Conservation (phyloP, 1,140 invertebrate species). For the Leptinotarsa texana region DNA sequence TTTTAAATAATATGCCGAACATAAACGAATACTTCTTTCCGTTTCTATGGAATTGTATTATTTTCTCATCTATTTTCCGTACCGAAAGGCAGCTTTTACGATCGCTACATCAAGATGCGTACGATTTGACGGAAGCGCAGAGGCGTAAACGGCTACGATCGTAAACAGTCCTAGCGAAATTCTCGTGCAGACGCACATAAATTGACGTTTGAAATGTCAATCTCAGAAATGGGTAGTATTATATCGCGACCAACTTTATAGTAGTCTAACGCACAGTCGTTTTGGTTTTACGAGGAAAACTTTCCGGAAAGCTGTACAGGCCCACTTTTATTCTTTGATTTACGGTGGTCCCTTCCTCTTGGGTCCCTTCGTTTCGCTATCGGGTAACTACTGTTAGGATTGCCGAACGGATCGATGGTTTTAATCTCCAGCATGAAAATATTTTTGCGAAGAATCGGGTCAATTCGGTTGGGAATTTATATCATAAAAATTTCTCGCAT, state of each 20-base stretch:
- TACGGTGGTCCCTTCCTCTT: slow-evolving; percentile 12
- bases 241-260: slow-evolving; percentile 20
- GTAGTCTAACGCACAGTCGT: slow-evolving; percentile 16
- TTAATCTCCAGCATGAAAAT: slow-evolving; percentile 2
- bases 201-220: slow-evolving; percentile 46
- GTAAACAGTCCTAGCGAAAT: neutral
- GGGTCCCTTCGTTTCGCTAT: neutral
- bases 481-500: neutral
- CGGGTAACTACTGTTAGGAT: neutral
- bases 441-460: neutral
- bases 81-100: too few relatives aligned
- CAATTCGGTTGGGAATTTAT: neutral
- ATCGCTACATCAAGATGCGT: neutral
- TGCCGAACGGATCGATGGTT: neutral
- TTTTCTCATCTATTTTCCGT: too few relatives aligned
- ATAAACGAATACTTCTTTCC: too few relatives aligned
- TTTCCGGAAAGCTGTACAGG: slow-evolving; percentile 2
- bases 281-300: slow-evolving; percentile 23
- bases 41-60: too few relatives aligned
- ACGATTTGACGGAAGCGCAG: neutral
- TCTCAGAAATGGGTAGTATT: slow-evolving; percentile 41
- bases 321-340: slow-evolving; percentile 20
- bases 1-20: too few relatives aligned
- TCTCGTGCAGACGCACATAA: slow-evolving; percentile 9
- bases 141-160: neutral